These are phyloP conservation scores for Neogobius melanostomus DNA, from an alignment of 2,113 vertebrate species.

Conservation along the genomic window DNA sequence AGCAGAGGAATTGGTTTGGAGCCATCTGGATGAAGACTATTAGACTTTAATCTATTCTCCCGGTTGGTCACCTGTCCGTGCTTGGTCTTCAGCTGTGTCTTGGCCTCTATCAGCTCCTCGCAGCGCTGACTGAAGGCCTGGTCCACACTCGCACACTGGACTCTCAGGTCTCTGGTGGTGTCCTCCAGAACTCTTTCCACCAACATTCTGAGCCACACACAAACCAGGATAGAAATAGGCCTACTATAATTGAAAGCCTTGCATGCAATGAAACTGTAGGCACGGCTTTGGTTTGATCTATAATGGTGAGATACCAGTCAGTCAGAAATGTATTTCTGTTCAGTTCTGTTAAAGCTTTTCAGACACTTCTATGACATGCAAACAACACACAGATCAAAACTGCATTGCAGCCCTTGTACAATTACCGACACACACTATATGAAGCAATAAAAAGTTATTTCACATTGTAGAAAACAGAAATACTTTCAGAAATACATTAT, in stretches of 20 bases:
- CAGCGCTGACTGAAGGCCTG: conserved; percentile 77
- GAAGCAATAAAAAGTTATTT: not conserved
- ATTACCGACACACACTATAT: no score
- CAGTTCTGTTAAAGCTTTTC: no score
- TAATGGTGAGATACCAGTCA: no score
- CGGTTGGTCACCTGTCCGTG: conserved; percentile 69
- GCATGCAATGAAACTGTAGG: not conserved
- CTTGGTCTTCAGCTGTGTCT: conserved; percentile 76
- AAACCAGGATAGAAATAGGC: not conserved
- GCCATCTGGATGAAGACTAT: no score
- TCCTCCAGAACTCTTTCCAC: conserved; percentile 82
- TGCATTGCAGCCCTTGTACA: no score
- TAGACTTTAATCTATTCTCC: not conserved
- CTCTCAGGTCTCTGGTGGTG: conserved; percentile 78
- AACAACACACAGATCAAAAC: no score
- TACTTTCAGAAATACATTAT: not conserved
- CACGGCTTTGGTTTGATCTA: not conserved
- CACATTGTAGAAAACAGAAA: not conserved
- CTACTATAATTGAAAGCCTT: not conserved
- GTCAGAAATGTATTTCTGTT: no score
- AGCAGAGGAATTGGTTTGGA: no score
- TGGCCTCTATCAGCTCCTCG: conserved; percentile 76
- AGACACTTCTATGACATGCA: no score
- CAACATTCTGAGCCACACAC: conserved; percentile 61
- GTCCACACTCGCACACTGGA: conserved; percentile 76